Conservation (phyloP, 2,888 invertebrate genomes). For the Bembecia ichneumoniformis region DNA sequence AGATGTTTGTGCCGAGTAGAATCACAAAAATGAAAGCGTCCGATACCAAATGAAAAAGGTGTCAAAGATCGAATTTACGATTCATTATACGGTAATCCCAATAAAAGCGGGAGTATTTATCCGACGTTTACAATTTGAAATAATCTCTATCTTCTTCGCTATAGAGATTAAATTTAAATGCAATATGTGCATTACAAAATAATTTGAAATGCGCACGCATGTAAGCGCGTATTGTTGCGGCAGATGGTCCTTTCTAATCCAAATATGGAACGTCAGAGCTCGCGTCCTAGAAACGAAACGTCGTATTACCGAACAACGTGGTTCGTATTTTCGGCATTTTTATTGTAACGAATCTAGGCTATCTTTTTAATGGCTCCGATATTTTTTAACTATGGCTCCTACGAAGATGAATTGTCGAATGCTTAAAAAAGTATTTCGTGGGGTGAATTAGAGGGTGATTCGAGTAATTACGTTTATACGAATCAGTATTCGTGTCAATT, state of each 20-base stretch:
- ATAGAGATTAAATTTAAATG: constrained; percentile 6
- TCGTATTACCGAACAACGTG: constrained; percentile 3
- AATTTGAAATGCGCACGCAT: constrained; percentile 52
- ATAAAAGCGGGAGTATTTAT: constrained; percentile 47
- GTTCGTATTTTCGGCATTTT: constrained; percentile 5
- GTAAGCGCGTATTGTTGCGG: constrained; percentile 66
- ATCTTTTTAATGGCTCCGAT: constrained; percentile 18
- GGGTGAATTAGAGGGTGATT: constrained; percentile 19
- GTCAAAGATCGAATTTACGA: constrained; percentile 73
- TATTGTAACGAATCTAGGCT: constrained; percentile 2
- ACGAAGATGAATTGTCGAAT: constrained; percentile 28
- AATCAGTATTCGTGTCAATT: constrained; percentile 37
- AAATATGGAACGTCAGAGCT: constrained; percentile 32
- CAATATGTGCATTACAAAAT: constrained; percentile 50
- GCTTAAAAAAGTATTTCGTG: constrained; percentile 28
- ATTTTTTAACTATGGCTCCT: constrained; percentile 19
- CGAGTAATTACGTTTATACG: constrained; percentile 33
- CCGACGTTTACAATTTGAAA: neutral
- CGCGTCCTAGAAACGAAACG: constrained; percentile 12
- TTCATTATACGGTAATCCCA: constrained; percentile 69
- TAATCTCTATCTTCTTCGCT: too few species aligned
- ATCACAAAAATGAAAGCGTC: constrained; percentile 25
- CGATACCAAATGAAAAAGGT: constrained; percentile 69
- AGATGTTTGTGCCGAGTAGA: neutral
- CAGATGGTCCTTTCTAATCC: constrained; percentile 54